Evolutionary conservation across 2,888 invertebrate genomes (phyloP).

Genomic region (Diarsia dahlii): DNA sequence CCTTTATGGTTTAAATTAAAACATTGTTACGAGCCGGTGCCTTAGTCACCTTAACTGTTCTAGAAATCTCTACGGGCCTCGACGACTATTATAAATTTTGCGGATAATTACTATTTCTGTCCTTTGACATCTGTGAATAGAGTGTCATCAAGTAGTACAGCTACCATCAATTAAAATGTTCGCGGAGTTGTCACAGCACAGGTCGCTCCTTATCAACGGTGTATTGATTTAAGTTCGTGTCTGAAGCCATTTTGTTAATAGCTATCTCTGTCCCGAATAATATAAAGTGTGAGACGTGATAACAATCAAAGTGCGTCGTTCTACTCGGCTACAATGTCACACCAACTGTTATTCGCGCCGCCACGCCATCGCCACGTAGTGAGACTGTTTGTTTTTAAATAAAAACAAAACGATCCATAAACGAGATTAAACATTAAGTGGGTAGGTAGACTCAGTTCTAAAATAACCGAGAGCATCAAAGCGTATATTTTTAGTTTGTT

Average conservation of each 20-base stretch:
- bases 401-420: conserved; percentile 24
- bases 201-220: conserved; percentile 49
- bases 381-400: conserved; percentile 11
- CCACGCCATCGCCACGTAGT: background rate
- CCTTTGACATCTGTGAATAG: conserved; percentile 29
- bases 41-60: conserved; percentile 52
- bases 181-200: conserved; percentile 15
- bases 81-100: conserved; percentile 39
- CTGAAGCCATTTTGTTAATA: conserved; percentile 56
- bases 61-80: conserved; percentile 38
- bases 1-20: conserved; percentile 76
- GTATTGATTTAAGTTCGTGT: conserved; percentile 45
- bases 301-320: conserved; percentile 49
- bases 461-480: conserved; percentile 14
- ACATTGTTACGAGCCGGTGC: conserved; percentile 70
- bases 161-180: conserved; percentile 41
- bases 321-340: conserved; percentile 35
- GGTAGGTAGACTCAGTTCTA: conserved; percentile 22
- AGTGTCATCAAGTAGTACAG: conserved; percentile 26
- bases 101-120: conserved; percentile 42
- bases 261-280: conserved; percentile 49
- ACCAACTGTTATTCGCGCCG: conserved; percentile 17
- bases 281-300: conserved; percentile 51
- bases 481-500: conserved; percentile 43
- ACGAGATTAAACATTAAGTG: conserved; percentile 21